Evolutionary conservation across 2,888 invertebrate species (phyloP), one percentile per base, ranked within the genome.

Genomic region (Stenolophus ochropezus): DNA sequence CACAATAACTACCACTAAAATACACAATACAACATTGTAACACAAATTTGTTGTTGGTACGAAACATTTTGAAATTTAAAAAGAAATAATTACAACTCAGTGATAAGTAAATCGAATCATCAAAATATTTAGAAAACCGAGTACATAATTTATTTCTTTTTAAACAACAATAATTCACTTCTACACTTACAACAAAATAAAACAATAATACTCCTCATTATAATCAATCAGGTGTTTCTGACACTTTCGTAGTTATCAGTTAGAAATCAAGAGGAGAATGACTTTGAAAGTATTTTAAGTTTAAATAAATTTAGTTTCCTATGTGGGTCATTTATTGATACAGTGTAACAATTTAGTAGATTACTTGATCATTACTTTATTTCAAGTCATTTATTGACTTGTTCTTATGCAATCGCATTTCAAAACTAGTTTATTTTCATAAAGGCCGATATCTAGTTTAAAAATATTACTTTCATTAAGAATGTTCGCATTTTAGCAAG

Each of bases 1-100:
- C 81, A 84, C 83, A 71, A 33, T 69, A 27, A 83, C 21, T 14
- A 81, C 5, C 61, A 81, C 75, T 61, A 14, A 27, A 73, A 81
- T 4, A 21, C 23, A 16, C 42, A 42, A 47, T n/a, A 14, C 2
- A 73, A 23, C 20, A 49, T 21, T 23, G 23, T 47, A 73, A 5
- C 23, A 73, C 18, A 42, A 42, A 33, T n/a, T n/a, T n/a, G n/a
- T n/a, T n/a, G n/a, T n/a, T n/a, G n/a, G n/a, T n/a, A n/a, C n/a
- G n/a, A n/a, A n/a, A n/a, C n/a, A n/a, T n/a, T n/a, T n/a, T n/a
- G n/a, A n/a, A n/a, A n/a, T n/a, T n/a, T n/a, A n/a, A n/a, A n/a
- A n/a, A n/a, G n/a, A n/a, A n/a, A n/a, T n/a, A n/a, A n/a, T n/a
- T n/a, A n/a, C n/a, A n/a, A n/a, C n/a, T n/a, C n/a, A n/a, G n/a